These are phyloP conservation scores for Panurus biarmicus DNA, from an alignment of 2,113 vertebrate genomes.

Conservation along the genomic window DNA sequence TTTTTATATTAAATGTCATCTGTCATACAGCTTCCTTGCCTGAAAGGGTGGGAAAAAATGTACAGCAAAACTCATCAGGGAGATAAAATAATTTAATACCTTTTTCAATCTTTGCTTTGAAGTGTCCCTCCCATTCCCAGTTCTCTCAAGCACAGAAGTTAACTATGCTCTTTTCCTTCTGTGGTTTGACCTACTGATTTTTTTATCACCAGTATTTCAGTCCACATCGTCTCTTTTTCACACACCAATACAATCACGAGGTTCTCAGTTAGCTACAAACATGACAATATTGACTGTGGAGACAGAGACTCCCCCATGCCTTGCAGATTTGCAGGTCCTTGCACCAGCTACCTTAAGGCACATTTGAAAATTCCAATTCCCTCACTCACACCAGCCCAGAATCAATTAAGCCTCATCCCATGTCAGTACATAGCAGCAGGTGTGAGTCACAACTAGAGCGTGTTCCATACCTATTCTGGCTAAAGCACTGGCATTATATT, in stretches of 20 bases:
- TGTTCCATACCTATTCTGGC: background rate
- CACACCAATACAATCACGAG: background rate
- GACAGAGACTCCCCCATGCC: too few relatives aligned
- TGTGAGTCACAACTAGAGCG: accelerated
- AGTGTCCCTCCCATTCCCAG: background rate
- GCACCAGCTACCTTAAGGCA: background rate
- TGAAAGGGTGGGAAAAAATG: background rate
- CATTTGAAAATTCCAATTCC: background rate
- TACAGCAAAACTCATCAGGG: background rate
- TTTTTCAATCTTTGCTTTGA: background rate
- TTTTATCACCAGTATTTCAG: background rate
- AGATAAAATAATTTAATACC: background rate
- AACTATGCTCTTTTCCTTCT: background rate
- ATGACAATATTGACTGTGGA: background rate
- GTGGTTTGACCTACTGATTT: background rate
- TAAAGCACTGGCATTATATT: background rate
- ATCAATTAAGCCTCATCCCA: background rate
- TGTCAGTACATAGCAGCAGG: background rate
- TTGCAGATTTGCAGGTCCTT: background rate
- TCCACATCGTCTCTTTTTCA: background rate
- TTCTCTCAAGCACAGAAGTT: background rate
- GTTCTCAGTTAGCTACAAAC: background rate
- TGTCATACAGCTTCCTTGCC: background rate
- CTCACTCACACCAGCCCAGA: background rate
- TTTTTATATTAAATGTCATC: background rate